Evolutionary conservation across 2,888 invertebrate species (phyloP), one percentile per base, ranked within the genome.

Genomic region (Meiosimyza platycephala): DNA sequence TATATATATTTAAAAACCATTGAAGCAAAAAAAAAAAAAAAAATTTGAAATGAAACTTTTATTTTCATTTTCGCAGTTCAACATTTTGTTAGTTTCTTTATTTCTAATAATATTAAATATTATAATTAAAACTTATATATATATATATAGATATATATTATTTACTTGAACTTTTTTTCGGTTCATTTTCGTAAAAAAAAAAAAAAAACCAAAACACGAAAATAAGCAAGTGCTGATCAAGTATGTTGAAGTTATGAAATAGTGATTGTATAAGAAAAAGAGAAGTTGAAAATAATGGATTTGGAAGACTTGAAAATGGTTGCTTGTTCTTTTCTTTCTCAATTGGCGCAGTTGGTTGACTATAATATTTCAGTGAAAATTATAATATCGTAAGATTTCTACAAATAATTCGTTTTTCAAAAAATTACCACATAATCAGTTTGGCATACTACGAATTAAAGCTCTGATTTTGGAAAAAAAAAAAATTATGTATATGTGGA

Each of bases 61-160:
- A 64, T 64, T 64, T 64, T 64, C 64, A 64, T 64, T 64, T 64
- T 64, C 64, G 64, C 64, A 64, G 51, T 64, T 64, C 18, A 64
- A 64, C 62, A 16, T 64, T 51, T 12, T 18, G 18, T 64, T 64
- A 9, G 51, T 64, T 64, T 50, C 51, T 64, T 50, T 28, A 18
- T 51, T 64, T 51, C 13, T 40, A 6, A 9, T 40, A 40, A 51
- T 16, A 51, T 51, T 4, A 50, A 51, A 13, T 51, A 22, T 22
- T 28, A 22, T 18, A 18, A 22, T 47, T 64, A 33, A 51, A 51
- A 40, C 6, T 51, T 15, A 40, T 63, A 16, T 48, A 40, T 63
- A 40, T 40, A 40, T 40, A 40, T 28, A 28, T 28, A 15, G 47
- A 12, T 13, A 16, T 40, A 47, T 40, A 16, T 11, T 11, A 40